A percentile compares a stretch with the other conserved stretches of the same genome.
These are phyloP conservation scores for Aporophyla nigra DNA, from an alignment of 2,888 invertebrate genomes.

Conservation along the genomic window DNA sequence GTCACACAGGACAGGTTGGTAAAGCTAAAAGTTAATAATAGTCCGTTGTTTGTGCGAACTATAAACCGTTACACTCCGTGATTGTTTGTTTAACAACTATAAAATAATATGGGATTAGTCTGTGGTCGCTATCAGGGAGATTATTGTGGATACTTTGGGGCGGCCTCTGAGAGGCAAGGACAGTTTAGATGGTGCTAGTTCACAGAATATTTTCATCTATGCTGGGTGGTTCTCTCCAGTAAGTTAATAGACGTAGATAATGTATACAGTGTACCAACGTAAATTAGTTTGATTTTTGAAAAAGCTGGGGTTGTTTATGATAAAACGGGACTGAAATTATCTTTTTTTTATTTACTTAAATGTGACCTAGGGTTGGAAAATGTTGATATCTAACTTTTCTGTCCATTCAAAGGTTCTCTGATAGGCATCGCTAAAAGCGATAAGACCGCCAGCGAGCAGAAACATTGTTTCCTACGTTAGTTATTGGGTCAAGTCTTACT, in stretches of 20 bases:
- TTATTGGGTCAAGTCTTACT: background rate
- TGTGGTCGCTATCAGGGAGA: background rate
- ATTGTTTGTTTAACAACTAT: constrained; percentile 61
- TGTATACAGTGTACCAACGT: background rate
- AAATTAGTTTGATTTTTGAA: background rate
- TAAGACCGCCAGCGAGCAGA: too few relatives aligned
- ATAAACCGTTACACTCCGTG: constrained; percentile 58
- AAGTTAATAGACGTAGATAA: background rate
- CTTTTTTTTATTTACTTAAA: background rate
- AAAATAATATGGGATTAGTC: constrained; percentile 31
- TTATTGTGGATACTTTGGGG: constrained; percentile 24
- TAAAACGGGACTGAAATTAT: background rate
- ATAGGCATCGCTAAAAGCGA: background rate
- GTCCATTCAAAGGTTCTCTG: background rate
- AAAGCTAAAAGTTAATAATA: constrained; percentile 65
- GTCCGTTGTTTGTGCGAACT: constrained; percentile 58
- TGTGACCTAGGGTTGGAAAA: background rate
- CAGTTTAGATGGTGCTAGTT: background rate
- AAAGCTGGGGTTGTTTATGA: too few relatives aligned
- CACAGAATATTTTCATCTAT: background rate
- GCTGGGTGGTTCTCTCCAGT: background rate
- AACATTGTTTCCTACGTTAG: background rate
- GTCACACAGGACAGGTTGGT: constrained; percentile 30
- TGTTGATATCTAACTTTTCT: background rate
- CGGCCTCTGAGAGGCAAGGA: constrained; percentile 34